These are phyloP conservation scores for Ceyx cyanopectus DNA, from an alignment of 2,113 vertebrate species.

Conservation along the genomic window DNA sequence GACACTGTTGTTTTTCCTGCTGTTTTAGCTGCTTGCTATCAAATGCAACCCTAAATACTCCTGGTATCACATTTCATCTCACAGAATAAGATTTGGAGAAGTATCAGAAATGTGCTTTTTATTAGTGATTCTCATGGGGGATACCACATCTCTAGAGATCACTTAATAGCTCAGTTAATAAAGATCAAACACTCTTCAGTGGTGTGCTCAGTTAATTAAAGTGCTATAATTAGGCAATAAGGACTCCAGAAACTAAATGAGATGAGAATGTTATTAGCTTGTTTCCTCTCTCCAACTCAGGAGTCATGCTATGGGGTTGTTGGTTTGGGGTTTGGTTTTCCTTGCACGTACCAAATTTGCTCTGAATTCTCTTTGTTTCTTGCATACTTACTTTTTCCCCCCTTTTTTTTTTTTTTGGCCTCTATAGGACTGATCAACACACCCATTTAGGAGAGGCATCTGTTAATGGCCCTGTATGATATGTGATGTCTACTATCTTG, in stretches of 20 bases:
- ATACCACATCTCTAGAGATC: not conserved
- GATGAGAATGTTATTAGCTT: not conserved
- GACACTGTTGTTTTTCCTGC: not conserved
- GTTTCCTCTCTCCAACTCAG: not conserved
- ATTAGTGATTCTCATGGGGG: not conserved
- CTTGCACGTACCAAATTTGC: not conserved
- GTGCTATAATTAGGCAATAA: not conserved
- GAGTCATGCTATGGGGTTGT: not conserved
- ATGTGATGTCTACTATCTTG: constrained; percentile 66
- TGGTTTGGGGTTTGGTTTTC: not conserved
- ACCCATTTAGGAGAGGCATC: constrained; percentile 80
- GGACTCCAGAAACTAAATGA: not conserved
- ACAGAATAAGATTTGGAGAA: not conserved
- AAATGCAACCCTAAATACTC: not conserved
- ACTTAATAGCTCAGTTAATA: not conserved
- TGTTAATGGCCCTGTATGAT: constrained; percentile 94
- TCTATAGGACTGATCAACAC: constrained; percentile 83
- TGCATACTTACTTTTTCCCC: not conserved
- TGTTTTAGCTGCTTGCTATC: not conserved
- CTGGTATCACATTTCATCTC: not conserved
- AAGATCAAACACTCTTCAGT: not conserved
- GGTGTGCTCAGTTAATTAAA: not conserved
- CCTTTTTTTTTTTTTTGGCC: not conserved
- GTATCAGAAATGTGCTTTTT: not conserved
- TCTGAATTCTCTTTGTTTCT: not conserved